Percentiles rank a stretch among this genome's conserved stretches.
Conservation (phyloP, 2,797 vertebrate genomes). For the Ficedula albicollis region DNA sequence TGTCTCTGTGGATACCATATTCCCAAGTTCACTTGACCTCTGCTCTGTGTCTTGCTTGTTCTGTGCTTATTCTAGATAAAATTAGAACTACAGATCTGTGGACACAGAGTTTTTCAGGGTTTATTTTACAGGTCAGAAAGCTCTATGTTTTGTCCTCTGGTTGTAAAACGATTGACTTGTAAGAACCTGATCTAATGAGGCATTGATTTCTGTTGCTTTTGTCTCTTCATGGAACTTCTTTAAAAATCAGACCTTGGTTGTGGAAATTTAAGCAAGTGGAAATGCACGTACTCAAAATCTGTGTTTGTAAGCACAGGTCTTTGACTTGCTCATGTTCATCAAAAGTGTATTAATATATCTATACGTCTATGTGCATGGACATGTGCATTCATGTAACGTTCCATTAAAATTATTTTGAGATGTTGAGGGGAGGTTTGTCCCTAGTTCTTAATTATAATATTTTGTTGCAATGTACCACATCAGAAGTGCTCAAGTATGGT, state of each 20-base stretch:
- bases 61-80: background rate
- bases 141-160: background rate
- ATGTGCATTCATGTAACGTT: background rate
- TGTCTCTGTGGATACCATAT: slow-evolving; percentile 34
- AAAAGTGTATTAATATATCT: background rate
- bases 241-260: background rate
- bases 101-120: fast-evolving
- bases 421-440: fast-evolving
- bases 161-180: background rate
- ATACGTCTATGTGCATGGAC: background rate
- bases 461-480: background rate
- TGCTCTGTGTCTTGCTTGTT: slow-evolving; percentile 21
- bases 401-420: background rate
- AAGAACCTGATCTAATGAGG: background rate
- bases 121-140: background rate
- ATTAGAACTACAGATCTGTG: background rate
- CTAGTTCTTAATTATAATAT: background rate
- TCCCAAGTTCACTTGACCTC: background rate
- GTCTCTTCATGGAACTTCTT: background rate
- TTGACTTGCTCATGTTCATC: background rate
- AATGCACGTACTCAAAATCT: fast-evolving
- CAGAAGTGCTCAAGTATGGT: background rate
- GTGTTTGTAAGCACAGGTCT: background rate
- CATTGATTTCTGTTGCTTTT: background rate
- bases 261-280: background rate